Base-by-base conservation (phyloP, 2,797 vertebrate genomes). In the Artibeus jamaicensis region DNA sequence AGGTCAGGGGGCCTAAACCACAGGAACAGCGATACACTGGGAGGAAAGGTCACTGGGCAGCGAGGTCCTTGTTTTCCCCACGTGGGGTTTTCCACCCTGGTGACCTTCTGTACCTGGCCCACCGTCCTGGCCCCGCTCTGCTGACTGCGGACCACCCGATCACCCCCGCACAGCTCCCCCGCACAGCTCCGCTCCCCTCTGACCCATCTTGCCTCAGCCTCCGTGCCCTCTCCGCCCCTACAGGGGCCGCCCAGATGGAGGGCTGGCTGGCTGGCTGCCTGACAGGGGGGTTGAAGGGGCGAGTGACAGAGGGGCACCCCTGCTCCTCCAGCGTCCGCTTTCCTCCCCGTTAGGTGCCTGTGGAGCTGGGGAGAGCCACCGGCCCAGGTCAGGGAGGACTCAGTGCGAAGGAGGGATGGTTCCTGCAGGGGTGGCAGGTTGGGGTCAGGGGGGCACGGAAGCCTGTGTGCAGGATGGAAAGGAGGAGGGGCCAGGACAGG, bases 151-250 rank as follows among this genome's bases (percentile, higher is more conserved):
- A 67, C 62, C 65, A 34, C 65, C 26, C n/a, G 19, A 71, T 46
- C 24, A 39, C 4, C 0, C 39, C 39, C 24, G 1, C 3, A 15
- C 0, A 0, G 0, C 11, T 24, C 50, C 12, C 39, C 39, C 24
- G 1, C 3, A 15, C 0, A 0, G 0, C 11, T 24, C 50, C 12
- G 0, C 11, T 24, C 42, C 26, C 39, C 79, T 32, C 92, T 3
- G 29, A 39, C 8, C 7, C 32, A 11, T 14, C 48, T 9, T 6
- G 24, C 76, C 74, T 76, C 7, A 9, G 24, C 14, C 16, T 29
- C 26, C 1, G 1, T 24, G 34, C 14, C 34, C 65, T 65, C 29
- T n/a, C 42, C 2, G 26, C 39, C 24, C 44, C 34, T 3, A 1
- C 26, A 11, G 21, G 29, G 34, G 50, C 37, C 3, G 24, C 67